Base-by-base conservation (phyloP, 2,113 vertebrate genomes). In the Dromiciops gliroides region DNA sequence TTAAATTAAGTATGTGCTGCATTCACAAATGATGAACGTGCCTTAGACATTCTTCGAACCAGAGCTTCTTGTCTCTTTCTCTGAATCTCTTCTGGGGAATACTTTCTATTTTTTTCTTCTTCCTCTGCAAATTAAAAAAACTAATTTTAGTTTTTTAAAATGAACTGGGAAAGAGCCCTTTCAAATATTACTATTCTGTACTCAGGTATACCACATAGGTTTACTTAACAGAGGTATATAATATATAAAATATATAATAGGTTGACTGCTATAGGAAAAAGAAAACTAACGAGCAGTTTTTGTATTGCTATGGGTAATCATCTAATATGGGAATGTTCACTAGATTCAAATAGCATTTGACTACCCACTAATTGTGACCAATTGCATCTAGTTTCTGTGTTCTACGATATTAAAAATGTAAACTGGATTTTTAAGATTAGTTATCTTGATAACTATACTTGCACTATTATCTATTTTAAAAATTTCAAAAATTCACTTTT, bases 1-100 rank as follows among this genome's bases (percentile, higher is more conserved):
- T 51, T n/a, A 60, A 14, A 31, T 90, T 94, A 98, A 50, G 96
- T 96, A 2, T 97, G 97, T 96, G 96, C 93, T 89, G 93, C 49
- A 56, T 98, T 98, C 97, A 99, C 98, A 14, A 98, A 93, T 48
- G 92, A 50, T 0, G 98, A 97, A 91, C 98, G 98, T 92, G 99
- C 98, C 95, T 98, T 99, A 92, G 97, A 98, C 90, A 98, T 98
- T 97, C 99, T 99, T 97, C 99, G 98, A 95, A 99, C 98, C 97
- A 99, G 97, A 1, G 99, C 99, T 96, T 99, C 99, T 96, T 99
- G 99, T 90, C 99, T 99, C 97, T 99, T 99, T 90, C 97, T 99
- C 98, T 99, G 99, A 94, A 99, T 99, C 98, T 99, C 99, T 89
- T 99, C 99, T 44, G 98, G 98, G 44, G 99, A 99, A 98, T 99